phyloP scores from a whole-genome alignment of 2,888 invertebrate genomes.

The Epistrophe grossulariae region DNA sequence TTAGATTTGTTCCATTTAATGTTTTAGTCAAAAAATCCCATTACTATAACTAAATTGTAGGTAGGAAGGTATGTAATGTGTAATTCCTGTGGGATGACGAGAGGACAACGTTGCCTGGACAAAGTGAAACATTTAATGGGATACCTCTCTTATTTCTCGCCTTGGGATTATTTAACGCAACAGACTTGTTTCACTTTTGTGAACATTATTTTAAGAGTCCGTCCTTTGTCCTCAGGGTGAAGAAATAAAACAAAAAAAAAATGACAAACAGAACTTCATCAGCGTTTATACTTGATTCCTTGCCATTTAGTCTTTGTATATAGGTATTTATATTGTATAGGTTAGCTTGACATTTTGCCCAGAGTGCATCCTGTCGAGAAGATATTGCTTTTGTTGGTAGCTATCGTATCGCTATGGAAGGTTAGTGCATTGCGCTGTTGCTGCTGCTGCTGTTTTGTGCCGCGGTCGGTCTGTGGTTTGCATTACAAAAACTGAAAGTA shows the following conservation, averaged over 20 bases:
- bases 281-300: slow-evolving; percentile 56
- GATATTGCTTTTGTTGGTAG: slow-evolving; percentile 17
- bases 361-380: slow-evolving; percentile 32
- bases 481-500: slow-evolving; percentile 58
- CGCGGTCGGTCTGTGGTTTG: slow-evolving; percentile 20
- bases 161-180: slow-evolving; percentile 58
- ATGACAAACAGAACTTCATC: background rate
- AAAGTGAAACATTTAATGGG: slow-evolving; percentile 21
- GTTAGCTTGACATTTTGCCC: slow-evolving; percentile 45
- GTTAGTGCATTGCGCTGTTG: slow-evolving; percentile 14
- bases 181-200: slow-evolving; percentile 34
- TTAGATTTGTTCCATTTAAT: slow-evolving; percentile 48
- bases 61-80: background rate
- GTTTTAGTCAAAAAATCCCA: slow-evolving; percentile 6
- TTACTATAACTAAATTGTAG: background rate
- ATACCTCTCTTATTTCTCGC: background rate
- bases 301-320: slow-evolving; percentile 37
- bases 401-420: background rate
- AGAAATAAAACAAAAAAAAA: background rate
- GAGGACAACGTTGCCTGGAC: background rate
- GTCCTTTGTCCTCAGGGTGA: background rate
- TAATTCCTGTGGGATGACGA: slow-evolving; percentile 4
- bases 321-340: too few species aligned
- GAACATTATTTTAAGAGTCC: slow-evolving; percentile 18
- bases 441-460: background rate